Conservation (phyloP, 2,888 invertebrate species). For the Scaptomyza parva region DNA sequence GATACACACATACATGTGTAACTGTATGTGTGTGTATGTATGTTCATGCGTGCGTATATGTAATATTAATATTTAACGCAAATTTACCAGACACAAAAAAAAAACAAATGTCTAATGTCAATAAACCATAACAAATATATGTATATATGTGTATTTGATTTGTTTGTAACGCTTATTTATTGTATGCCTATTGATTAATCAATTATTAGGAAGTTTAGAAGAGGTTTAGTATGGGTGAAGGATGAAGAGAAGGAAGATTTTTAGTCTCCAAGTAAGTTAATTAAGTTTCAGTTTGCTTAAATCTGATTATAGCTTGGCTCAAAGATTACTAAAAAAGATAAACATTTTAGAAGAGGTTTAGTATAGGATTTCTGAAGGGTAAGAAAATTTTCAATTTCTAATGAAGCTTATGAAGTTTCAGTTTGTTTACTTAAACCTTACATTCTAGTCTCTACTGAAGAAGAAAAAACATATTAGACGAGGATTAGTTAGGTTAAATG, state of each 20-base stretch:
- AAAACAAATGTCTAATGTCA: constrained; percentile 6
- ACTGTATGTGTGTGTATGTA: too few relatives aligned
- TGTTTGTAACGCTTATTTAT: neutral
- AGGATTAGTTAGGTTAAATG: too few relatives aligned
- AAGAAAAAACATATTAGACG: too few relatives aligned
- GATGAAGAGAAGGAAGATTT: neutral
- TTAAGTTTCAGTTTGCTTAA: neutral
- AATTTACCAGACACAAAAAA: constrained; percentile 17
- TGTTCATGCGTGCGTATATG: constrained; percentile 33
- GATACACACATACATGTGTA: constrained; percentile 12
- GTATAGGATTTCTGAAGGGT: too few relatives aligned
- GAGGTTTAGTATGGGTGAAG: neutral
- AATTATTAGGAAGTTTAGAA: constrained; percentile 5
- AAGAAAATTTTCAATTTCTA: too few relatives aligned
- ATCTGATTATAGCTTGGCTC: too few relatives aligned
- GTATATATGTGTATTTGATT: too few relatives aligned
- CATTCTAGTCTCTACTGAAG: too few relatives aligned
- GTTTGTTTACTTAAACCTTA: too few relatives aligned
- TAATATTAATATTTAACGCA: constrained; percentile 40
- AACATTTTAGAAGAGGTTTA: too few relatives aligned
- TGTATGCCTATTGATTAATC: constrained; percentile 31
- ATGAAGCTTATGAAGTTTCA: too few relatives aligned
- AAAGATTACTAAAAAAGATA: too few relatives aligned
- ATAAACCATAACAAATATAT: constrained; percentile 12
- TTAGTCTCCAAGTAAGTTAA: neutral